Evolutionary conservation across 2,797 vertebrate species (phyloP).

Genomic region (Karalla daura): DNA sequence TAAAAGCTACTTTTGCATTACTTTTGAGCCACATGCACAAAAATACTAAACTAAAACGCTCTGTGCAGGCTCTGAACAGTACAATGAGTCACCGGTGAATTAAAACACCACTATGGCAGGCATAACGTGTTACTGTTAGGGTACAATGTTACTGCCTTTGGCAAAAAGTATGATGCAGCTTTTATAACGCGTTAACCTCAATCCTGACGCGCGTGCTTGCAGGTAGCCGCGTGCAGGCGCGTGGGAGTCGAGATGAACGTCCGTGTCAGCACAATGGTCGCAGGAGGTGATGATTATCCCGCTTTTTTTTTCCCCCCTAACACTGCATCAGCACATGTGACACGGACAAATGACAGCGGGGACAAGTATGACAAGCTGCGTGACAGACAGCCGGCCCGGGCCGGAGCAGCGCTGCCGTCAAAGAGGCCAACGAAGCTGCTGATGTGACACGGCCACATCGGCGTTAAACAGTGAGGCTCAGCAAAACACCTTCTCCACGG

Average conservation of each 20-base stretch:
- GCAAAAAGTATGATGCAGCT: no score
- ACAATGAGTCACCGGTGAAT: no score
- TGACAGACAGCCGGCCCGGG: constrained; percentile 47
- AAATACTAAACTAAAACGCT: no score
- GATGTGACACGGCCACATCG: constrained; percentile 37
- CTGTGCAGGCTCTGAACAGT: no score
- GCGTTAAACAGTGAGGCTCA: constrained; percentile 2
- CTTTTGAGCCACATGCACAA: no score
- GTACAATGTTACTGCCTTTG: no score
- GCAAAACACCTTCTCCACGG: constrained; percentile 22
- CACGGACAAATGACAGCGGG: constrained; percentile 23
- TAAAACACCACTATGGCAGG: no score
- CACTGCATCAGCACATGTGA: constrained; percentile 68
- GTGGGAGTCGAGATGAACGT: constrained; percentile 14
- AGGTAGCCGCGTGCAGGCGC: constrained; percentile 22
- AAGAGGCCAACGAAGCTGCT: constrained; percentile 44
- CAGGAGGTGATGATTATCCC: constrained; percentile 48
- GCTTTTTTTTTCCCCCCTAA: constrained; percentile 32
- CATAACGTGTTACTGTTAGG: no score
- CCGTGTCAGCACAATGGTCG: constrained; percentile 45
- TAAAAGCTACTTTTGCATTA: no score
- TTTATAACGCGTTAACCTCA: no score
- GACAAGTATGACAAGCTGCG: constrained; percentile 53
- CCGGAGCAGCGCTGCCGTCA: constrained; percentile 45
- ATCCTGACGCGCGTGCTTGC: constrained; percentile 23